Conservation (phyloP, 2,888 invertebrate species). For the Schizaphis graminum region DNA sequence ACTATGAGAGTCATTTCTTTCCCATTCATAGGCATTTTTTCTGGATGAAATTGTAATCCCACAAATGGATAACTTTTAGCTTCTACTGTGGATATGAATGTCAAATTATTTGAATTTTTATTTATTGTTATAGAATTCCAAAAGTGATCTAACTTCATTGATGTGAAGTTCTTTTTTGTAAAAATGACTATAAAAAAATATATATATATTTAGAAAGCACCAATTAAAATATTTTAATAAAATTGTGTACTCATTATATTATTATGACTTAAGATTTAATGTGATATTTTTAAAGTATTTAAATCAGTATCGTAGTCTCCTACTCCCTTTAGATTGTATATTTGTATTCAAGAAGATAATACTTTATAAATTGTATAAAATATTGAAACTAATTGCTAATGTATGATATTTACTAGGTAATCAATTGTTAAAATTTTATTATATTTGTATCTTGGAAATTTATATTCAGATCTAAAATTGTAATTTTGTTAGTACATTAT, state of each 20-base stretch:
- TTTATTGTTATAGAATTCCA: constrained; percentile 62
- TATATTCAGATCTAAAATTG: neutral
- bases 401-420: neutral
- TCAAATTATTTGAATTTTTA: constrained; percentile 45
- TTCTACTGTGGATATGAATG: constrained; percentile 67
- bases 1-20: constrained; percentile 56
- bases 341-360: neutral
- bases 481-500: too few species aligned
- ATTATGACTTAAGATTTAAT: too few species aligned
- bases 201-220: neutral
- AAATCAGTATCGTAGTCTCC: too few species aligned
- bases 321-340: neutral
- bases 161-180: constrained; percentile 30
- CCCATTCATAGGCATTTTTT: constrained; percentile 65
- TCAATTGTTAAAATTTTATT: neutral
- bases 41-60: constrained; percentile 67
- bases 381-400: neutral
- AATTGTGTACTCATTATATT: neutral
- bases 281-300: too few species aligned
- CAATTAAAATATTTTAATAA: neutral
- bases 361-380: neutral
- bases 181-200: constrained; percentile 43
- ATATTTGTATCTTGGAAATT: neutral
- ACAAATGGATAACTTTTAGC: constrained; percentile 66
- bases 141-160: constrained; percentile 37